A percentile compares a stretch with the other conserved stretches of the same genome.
These are phyloP conservation scores for Pristis pectinata DNA, from an alignment of 2,797 vertebrate species.

Conservation along the genomic window DNA sequence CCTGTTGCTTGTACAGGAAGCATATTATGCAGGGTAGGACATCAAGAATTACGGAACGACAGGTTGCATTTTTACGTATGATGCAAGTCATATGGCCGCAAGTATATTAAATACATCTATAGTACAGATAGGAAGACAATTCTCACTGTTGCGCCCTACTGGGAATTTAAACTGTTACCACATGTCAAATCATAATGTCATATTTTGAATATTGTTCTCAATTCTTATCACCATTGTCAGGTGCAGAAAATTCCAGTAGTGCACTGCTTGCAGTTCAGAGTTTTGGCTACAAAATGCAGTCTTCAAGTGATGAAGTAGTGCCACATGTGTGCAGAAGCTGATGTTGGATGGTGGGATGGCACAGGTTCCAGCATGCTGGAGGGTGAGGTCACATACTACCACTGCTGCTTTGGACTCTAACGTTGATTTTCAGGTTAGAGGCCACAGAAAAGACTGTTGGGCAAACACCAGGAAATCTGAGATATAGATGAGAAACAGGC, in stretches of 20 bases:
- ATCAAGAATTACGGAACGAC: not conserved
- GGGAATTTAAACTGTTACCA: slow-evolving; percentile 19
- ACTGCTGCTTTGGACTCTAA: not conserved
- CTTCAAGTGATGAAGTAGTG: not conserved
- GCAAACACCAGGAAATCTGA: not conserved
- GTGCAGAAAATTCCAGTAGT: not conserved
- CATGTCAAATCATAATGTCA: not conserved
- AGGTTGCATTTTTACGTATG: not conserved
- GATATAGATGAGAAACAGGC: not conserved
- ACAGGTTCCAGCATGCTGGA: not conserved
- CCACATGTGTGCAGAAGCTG: not conserved
- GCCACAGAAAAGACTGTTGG: not conserved
- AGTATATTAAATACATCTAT: not conserved
- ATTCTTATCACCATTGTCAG: not conserved
- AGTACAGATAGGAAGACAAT: not conserved
- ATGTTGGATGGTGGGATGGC: not conserved
- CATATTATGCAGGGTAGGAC: not conserved
- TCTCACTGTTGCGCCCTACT: not conserved
- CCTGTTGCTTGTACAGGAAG: not conserved
- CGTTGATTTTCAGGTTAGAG: not conserved
- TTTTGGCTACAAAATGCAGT: not conserved
- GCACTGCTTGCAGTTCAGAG: not conserved
- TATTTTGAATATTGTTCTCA: not conserved
- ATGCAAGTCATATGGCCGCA: not conserved
- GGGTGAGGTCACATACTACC: not conserved